phyloP scores from a whole-genome alignment of 2,888 invertebrate genomes.

The Lithodes maja region DNA sequence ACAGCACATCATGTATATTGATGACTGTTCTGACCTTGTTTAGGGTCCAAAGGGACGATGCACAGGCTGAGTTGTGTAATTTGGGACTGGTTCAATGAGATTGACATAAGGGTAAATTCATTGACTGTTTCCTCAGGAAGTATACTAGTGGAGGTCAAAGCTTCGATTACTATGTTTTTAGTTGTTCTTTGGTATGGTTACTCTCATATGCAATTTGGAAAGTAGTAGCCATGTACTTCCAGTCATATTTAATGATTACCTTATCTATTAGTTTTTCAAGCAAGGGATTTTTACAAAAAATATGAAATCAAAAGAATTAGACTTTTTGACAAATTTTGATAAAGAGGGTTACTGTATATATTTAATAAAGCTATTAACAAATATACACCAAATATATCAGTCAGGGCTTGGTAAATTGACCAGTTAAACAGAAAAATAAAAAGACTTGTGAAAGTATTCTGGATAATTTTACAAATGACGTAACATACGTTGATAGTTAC shows the following conservation, averaged over 20 bases:
- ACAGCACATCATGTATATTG: no score
- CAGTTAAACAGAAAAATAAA: no score
- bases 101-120: background rate
- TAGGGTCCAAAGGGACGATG: no score
- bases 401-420: no score
- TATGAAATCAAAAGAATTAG: background rate
- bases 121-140: conserved; percentile 3
- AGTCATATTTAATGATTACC: background rate
- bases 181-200: conserved; percentile 20
- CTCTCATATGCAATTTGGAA: conserved; percentile 3
- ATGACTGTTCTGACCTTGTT: no score
- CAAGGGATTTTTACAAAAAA: background rate
- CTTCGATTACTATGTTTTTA: conserved; percentile 16
- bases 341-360: background rate
- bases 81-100: background rate
- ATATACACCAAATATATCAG: background rate
- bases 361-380: background rate
- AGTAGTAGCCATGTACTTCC: background rate
- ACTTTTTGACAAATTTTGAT: background rate
- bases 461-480: conserved; percentile 1
- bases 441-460: no score
- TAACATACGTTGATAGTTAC: background rate
- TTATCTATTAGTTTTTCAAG: background rate
- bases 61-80: no score
- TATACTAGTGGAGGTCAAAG: background rate